Percentiles rank a stretch among this genome's conserved stretches.
phyloP scores from a whole-genome alignment of 23 tunicate genomes.

The Halocynthia roretzi region DNA sequence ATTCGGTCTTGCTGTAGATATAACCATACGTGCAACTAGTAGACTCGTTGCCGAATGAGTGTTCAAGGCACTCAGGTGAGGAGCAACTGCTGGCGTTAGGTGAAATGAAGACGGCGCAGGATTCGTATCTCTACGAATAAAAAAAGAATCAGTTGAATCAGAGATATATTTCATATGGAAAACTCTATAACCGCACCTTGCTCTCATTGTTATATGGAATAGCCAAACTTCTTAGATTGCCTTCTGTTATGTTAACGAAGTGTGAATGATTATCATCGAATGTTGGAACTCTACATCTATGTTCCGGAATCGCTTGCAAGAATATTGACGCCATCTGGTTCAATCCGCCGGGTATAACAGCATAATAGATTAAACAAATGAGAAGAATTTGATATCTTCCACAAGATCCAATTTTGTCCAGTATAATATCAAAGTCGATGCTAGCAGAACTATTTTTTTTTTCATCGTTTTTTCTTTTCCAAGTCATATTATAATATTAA shows the following conservation, averaged over 20 bases:
- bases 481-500: too few species aligned
- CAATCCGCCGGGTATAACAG: conserved; percentile 58
- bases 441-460: conserved; percentile 6
- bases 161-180: too few species aligned
- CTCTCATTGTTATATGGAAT: neutral
- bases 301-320: conserved; percentile 50
- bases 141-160: too few species aligned
- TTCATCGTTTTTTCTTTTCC: neutral
- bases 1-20: too few species aligned
- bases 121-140: too few species aligned
- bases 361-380: conserved; percentile 55
- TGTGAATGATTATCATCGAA: neutral
- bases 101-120: too few species aligned
- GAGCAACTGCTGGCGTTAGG: too few species aligned
- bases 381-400: conserved; percentile 67
- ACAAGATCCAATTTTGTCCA: conserved; percentile 53
- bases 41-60: too few species aligned
- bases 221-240: neutral
- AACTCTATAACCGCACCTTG: too few species aligned
- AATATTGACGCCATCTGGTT: conserved; percentile 81
- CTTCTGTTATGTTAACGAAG: neutral
- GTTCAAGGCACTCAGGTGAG: too few species aligned
- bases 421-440: conserved; percentile 41
- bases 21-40: too few species aligned
- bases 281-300: conserved; percentile 23